Base-by-base conservation (phyloP, 2,797 vertebrate species). In the Sebastes cheni region DNA sequence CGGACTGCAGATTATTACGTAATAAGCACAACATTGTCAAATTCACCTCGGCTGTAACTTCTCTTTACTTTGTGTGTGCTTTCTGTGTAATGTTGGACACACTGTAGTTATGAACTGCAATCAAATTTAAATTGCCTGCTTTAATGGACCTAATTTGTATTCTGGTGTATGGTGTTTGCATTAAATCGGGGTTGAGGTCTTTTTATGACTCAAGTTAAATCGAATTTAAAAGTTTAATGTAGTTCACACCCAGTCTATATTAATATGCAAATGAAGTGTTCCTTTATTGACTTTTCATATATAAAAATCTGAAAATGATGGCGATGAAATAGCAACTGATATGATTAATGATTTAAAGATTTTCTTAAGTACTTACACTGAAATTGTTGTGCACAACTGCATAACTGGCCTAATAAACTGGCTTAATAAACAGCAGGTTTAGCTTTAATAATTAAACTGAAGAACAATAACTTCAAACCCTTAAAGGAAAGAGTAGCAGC, bases 1-100 rank as follows among this genome's bases (percentile, higher is more conserved):
- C 58, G 16, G 58, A 50, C 72, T 79, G 79, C 52, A 76, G 60
- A 74, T 81, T 79, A 68, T 75, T 55, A 16, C 23, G 22, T 73
- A 73, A 75, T 72, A 71, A 75, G 50, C 50, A 56, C 55, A 46
- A 62, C 61, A 34, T 46, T 71, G 67, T 72, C 34, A 75, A 39
- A 68, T 71, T 75, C 20, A 60, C 22, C 9, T 67, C 11, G 10
- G 10, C 9, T 56, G 14, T 32, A 29, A 32, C 55, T 60, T 72
- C 59, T 65, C 18, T 16, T 13, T 13, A 60, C 25, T 68, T 56
- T 66, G 25, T 52, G 4, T 29, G 27, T 67, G 36, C 6, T 58
- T 56, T 13, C 25, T 54, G 20, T 50, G 2, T n/a, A 58, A 78
- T 34, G 11, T n/a, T 55, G 58, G 16, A 32, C 30, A 42, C 16